phyloP scores from a whole-genome alignment of 1,140 invertebrate genomes.

The Lamellibrachia luymesi region DNA sequence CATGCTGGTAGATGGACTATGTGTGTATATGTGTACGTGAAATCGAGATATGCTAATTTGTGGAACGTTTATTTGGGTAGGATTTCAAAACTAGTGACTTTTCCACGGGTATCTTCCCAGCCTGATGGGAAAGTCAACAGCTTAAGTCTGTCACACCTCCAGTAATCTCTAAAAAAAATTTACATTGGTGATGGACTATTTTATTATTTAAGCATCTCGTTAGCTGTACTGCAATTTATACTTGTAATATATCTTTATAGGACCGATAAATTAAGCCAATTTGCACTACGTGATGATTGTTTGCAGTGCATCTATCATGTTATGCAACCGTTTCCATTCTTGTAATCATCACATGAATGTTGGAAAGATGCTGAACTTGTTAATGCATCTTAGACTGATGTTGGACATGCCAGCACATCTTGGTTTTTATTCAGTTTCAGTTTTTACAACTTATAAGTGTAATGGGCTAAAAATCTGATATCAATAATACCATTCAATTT shows the following conservation, averaged over 20 bases:
- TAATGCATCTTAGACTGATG: neutral
- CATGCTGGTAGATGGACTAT: neutral
- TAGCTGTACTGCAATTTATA: neutral
- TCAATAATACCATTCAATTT: no score
- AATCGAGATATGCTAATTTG: neutral
- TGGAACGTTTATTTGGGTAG: conserved; percentile 4
- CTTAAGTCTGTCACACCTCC: neutral
- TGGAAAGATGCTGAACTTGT: no score
- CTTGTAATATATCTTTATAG: neutral
- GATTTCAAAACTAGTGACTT: neutral
- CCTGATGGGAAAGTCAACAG: neutral
- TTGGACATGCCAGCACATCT: neutral
- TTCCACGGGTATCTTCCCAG: neutral
- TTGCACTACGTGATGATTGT: neutral
- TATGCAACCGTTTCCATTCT: neutral
- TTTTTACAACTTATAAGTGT: no score
- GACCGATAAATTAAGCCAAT: neutral
- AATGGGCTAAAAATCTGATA: no score
- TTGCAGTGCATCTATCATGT: neutral
- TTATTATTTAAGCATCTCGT: neutral
- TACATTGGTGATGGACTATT: neutral
- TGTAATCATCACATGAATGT: neutral
- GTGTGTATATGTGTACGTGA: neutral
- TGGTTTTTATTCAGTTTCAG: neutral
- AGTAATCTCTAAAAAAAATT: neutral